Conservation (phyloP, 2,888 invertebrate species). For the Cheilosia pagana region DNA sequence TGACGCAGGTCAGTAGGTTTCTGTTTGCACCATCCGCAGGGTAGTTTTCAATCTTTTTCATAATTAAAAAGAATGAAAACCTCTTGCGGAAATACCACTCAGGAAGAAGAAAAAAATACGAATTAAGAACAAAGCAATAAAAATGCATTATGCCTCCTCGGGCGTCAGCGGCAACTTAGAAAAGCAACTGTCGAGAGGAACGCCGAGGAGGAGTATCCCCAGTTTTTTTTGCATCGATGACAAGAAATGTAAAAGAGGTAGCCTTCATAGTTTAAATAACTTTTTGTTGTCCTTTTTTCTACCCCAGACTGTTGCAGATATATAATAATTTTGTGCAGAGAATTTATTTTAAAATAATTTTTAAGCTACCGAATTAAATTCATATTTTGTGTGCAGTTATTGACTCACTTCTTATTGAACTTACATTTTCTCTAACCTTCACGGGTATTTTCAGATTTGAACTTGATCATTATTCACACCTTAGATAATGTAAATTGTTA, state of each 20-base stretch:
- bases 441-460: no score
- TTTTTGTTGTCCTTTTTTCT: background rate
- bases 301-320: no score
- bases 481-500: no score
- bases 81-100: background rate
- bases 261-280: background rate
- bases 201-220: background rate
- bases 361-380: no score
- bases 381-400: no score
- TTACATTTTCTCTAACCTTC: no score
- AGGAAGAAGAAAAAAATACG: background rate
- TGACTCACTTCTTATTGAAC: no score
- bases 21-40: background rate
- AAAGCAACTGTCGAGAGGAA: background rate
- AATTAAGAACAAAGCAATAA: constrained; percentile 8
- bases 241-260: background rate
- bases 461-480: no score
- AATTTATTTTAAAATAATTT: background rate
- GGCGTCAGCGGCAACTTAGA: constrained; percentile 2
- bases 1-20: constrained; percentile 8
- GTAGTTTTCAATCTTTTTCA: constrained; percentile 13
- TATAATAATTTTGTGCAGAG: background rate
- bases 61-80: background rate
- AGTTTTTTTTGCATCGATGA: background rate
- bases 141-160: background rate